These are phyloP conservation scores for Myrmophylax atrothorax DNA, from an alignment of 2,113 vertebrate species.

Conservation along the genomic window DNA sequence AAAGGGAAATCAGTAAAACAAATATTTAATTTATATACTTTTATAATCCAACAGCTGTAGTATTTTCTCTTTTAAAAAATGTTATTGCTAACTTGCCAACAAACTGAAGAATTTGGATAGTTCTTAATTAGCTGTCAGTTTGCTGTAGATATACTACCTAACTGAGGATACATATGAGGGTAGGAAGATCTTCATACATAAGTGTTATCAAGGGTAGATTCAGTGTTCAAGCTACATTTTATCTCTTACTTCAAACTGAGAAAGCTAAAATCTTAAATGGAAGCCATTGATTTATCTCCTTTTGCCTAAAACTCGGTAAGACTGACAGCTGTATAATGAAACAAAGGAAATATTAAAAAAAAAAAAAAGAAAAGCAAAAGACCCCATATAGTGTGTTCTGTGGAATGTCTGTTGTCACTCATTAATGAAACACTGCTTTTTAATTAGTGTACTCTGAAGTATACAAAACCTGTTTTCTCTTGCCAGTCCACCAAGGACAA, in stretches of 20 bases:
- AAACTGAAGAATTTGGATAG: background rate
- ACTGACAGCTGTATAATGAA: constrained; percentile 43
- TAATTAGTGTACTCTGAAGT: constrained; percentile 4
- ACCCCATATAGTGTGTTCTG: background rate
- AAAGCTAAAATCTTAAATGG: constrained; percentile 12
- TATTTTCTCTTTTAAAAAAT: background rate
- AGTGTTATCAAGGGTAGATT: background rate
- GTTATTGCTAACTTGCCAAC: background rate
- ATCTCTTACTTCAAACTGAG: background rate
- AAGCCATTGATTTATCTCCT: constrained; percentile 35
- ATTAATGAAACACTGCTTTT: background rate
- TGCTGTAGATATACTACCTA: background rate
- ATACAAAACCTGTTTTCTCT: background rate
- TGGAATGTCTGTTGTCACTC: background rate
- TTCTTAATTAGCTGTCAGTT: background rate
- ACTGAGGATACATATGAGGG: background rate
- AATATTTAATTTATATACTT: background rate
- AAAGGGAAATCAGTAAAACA: background rate
- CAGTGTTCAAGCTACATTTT: background rate
- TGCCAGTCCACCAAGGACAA: background rate
- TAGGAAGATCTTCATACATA: background rate
- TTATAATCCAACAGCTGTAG: background rate
- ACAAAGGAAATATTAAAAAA: background rate
- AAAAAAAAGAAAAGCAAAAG: background rate
- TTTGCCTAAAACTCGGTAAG: constrained; percentile 4